Evolutionary conservation across 2,888 invertebrate species (phyloP).

Genomic region (Spatulosminthurus flaviceps): DNA sequence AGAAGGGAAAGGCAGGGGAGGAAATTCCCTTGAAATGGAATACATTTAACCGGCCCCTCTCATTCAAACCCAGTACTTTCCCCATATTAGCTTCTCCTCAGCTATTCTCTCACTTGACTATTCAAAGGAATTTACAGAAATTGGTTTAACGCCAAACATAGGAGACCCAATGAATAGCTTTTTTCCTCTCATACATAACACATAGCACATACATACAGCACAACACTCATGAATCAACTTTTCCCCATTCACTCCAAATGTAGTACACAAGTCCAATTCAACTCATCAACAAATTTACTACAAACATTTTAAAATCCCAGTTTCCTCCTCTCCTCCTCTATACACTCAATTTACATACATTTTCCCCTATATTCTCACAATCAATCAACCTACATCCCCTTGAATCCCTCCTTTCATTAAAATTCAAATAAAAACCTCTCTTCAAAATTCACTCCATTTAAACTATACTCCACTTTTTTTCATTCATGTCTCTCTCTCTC

Average conservation of each 20-base stretch:
- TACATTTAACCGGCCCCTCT: not conserved
- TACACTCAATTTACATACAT: too few relatives aligned
- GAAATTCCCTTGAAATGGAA: not conserved
- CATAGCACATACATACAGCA: too few relatives aligned
- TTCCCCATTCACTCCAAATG: not conserved
- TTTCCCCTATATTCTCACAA: too few relatives aligned
- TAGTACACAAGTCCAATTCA: not conserved
- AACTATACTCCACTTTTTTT: not conserved
- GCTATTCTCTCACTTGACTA: slow-evolving; percentile 23
- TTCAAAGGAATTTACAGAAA: slow-evolving; percentile 40
- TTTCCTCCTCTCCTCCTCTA: not conserved
- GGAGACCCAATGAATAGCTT: slow-evolving; percentile 39
- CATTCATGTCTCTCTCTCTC: not conserved
- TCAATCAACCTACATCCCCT: too few relatives aligned
- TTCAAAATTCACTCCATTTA: not conserved
- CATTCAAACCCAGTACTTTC: slow-evolving; percentile 1
- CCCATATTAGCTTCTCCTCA: slow-evolving; percentile 13
- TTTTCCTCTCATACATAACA: too few relatives aligned
- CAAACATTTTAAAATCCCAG: slow-evolving; percentile 23
- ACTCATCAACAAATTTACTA: not conserved
- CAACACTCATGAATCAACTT: slow-evolving; percentile 24
- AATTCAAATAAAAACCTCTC: too few relatives aligned
- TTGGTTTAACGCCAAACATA: slow-evolving; percentile 42
- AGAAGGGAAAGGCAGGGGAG: not conserved
- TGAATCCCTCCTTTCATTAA: too few relatives aligned